Evolutionary conservation across 1,140 invertebrate genomes (phyloP).

Genomic region (Eupristina koningsbergeri): DNA sequence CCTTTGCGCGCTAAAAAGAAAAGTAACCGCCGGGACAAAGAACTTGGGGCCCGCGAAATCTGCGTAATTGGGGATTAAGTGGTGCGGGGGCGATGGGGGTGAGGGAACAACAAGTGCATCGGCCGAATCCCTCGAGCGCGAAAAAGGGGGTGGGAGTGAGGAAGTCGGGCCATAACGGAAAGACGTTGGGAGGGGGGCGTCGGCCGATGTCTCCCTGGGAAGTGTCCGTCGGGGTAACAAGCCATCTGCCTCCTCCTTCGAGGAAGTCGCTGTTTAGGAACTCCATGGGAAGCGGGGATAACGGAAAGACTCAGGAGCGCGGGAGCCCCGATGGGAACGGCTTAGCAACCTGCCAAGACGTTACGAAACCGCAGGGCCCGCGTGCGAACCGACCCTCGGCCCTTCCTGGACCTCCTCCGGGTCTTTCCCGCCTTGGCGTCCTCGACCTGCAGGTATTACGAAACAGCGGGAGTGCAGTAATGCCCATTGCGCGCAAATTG

Average conservation of each 20-base stretch:
- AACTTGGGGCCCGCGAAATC: not conserved
- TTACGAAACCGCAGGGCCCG: conserved; percentile 51
- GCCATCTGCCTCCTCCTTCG: conserved; percentile 69
- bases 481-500: not conserved
- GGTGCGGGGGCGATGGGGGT: not conserved
- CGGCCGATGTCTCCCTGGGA: conserved; percentile 32
- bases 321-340: conserved; percentile 67
- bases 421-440: not conserved
- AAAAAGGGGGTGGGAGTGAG: conserved; percentile 49
- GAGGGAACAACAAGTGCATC: not conserved
- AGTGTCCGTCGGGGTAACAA: conserved; percentile 66
- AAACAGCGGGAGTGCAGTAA: not conserved
- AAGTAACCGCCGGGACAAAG: not conserved
- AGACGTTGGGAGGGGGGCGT: conserved; percentile 24
- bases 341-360: conserved; percentile 58
- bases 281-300: conserved; percentile 73
- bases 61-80: not conserved
- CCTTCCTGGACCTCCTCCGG: not conserved
- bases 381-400: not conserved
- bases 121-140: not conserved
- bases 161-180: conserved; percentile 37
- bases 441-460: not conserved
- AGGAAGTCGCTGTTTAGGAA: conserved; percentile 74
- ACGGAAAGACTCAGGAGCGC: conserved; percentile 70
- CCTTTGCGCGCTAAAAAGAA: not conserved